Base-by-base conservation (phyloP, 1,140 invertebrate species). In the Ladona fulva region DNA sequence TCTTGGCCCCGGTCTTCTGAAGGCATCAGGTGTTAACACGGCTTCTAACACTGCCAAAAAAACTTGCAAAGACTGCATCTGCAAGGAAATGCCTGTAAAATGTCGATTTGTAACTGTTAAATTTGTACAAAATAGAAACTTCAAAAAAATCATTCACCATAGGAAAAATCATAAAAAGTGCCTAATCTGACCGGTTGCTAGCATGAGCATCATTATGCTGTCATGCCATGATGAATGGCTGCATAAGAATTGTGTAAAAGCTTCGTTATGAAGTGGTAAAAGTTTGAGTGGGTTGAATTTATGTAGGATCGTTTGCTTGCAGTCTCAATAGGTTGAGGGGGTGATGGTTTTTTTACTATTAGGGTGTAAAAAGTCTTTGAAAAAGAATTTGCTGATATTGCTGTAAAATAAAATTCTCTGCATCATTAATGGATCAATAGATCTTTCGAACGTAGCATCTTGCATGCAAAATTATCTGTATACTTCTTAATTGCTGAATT, bases 101-200 rank as follows among this genome's bases (percentile, higher is more conserved):
- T 52, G 19, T 52, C 44, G 44, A 52, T 66, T 66, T 66, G 52
- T 66, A 66, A 66, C 52, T 66, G 52, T 66, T 66, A 66, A 66
- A 66, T 66, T 66, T 66, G n/a, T 66, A 66, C 14, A 66, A 66
- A 66, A 66, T 66, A 22, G 52, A 66, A 66, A 66, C 52, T 66
- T 52, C 44, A 66, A 66, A 66, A 66, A 66, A 66, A 6, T 66
- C 52, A 19, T 66, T 66, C 52, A 6, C 14, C 14, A 66, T 19
- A 19, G 3, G n/a, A 66, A 66, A 66, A 66, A 66, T 22, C 1
- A 19, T 66, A 22, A 66, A 66, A 66, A 66, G 52, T 66, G 52
- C 52, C 52, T 66, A 66, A 19, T 66, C 52, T 66, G 52, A 66
- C 52, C n/a, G 52, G 52, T 66, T 66, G 3, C 52, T 66, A 12